Evolutionary conservation across 1,140 invertebrate genomes (phyloP).

Genomic region (Scylla paramamosain): DNA sequence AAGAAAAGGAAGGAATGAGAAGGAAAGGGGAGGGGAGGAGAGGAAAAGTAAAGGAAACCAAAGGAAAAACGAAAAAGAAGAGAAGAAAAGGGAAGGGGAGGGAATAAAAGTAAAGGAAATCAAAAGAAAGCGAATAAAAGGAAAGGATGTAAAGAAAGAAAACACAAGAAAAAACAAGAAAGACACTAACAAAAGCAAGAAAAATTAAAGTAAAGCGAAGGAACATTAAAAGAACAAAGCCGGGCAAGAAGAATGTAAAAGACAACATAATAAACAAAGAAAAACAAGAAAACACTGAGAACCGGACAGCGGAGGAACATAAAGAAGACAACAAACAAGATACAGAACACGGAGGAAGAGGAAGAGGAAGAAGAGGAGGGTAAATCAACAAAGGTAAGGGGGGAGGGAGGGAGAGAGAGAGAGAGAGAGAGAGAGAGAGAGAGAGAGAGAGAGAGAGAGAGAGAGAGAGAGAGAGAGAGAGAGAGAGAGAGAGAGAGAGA

Average conservation of each 20-base stretch:
- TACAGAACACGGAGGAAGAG: neutral
- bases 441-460: neutral
- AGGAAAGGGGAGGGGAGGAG: too few relatives aligned
- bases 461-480: neutral
- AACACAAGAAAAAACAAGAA: neutral
- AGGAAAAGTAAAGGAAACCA: too few relatives aligned
- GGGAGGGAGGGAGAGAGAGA: neutral
- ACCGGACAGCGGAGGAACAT: too few relatives aligned
- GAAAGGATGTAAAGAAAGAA: neutral
- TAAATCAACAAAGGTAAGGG: neutral
- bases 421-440: neutral
- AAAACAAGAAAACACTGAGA: too few relatives aligned
- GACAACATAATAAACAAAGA: too few relatives aligned
- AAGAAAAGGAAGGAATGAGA: too few relatives aligned
- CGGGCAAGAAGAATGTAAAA: neutral
- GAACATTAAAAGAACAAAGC: too few relatives aligned
- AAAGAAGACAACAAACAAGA: neutral
- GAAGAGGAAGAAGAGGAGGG: neutral
- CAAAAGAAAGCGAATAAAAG: neutral
- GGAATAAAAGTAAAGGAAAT: neutral
- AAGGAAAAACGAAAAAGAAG: too few relatives aligned
- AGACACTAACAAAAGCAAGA: too few relatives aligned
- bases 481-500: neutral
- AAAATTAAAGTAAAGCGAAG: too few relatives aligned
- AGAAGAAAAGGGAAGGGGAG: neutral